Base-by-base conservation (phyloP, 2,888 invertebrate genomes). In the Diploptera punctata region DNA sequence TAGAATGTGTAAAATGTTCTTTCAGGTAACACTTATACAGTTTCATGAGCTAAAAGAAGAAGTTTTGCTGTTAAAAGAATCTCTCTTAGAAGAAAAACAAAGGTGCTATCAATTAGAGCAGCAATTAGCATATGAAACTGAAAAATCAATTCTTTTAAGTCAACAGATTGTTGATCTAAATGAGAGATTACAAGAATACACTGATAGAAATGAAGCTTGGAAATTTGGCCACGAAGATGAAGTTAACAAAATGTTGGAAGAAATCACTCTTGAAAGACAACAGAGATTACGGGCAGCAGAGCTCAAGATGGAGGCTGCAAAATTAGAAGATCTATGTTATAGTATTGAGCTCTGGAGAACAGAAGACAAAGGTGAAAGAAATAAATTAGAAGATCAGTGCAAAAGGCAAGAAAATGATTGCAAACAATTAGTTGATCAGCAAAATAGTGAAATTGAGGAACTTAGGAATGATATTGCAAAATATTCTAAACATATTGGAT, bases 221-320 rank as follows among this genome's bases (percentile, higher is more conserved):
- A 57, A 31, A n/a, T n/a, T 13, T 7, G n/a, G 10, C 21, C 18
- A 57, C 26, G 29, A 57, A 29, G 57, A 57, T 16, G 31, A 57
- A 29, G 9, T 57, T 2, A 29, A 57, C 21, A 57, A 29, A 16
- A 24, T 57, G n/a, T 57, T 57, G 9, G 26, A 57, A 29, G 57
- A 57, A 29, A 5, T 57, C 24, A 24, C 26, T 4, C 57, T 29
- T n/a, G 57, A 57, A n/a, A 57, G 57, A 19, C 13, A 57, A 13
- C 57, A 29, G n/a, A 57, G 57, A n/a, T 16, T 29, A 29, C 57
- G 57, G n/a, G 57, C 57, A 24, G 29, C 57, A 29, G 57, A 57
- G 29, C n/a, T 57, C 10, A 57, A 29, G 29, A 57, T 57, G 57
- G 57, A 57, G 18, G 57, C 57, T 29, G 57, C 57, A 29, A 57